Base-by-base conservation (phyloP, 2,113 vertebrate species). In the Rutilus rutilus region DNA sequence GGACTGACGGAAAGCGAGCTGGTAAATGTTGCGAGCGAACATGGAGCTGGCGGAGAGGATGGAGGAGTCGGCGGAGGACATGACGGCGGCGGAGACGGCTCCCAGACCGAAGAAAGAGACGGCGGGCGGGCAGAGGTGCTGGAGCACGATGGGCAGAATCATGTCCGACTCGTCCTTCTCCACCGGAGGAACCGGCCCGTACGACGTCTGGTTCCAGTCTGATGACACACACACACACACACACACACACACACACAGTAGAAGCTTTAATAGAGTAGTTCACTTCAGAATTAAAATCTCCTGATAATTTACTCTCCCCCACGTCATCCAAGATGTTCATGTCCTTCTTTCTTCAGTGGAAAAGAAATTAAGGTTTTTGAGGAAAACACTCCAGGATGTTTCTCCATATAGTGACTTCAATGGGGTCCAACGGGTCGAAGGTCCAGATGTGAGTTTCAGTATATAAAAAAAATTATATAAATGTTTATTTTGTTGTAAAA, bases 21-120 rank as follows among this genome's bases (percentile, higher is more conserved):
- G 96, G 90, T 99, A 99, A 90, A 99, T 99, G 83, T 99, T 99
- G 77, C 97, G 95, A 60, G 96, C 97, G 91, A 99, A 99, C 98
- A 99, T 99, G 9, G 98, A 99, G 89, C 97, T 99, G 82, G 98
- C 98, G 73, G 98, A 99, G 84, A 99, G 94, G 89, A 99, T 99
- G 27, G 98, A 99, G 2, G 98, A 99, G 90, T 99, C 98, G 4
- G 97, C 97, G 23, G 97, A 99, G 0, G 98, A 99, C 97, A 99
- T 99, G 79, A 99, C 97, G 0, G 98, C 98, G 71, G 97, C 97
- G 19, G 97, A 99, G 57, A 99, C 97, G 0, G 97, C 97, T 0
- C 98, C 97, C 0, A 99, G 96, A 64, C 98, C 97, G 71, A 99
- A 98, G 93, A 98, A 97, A 0, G 98, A 99, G 88, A 99, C 89